Evolutionary conservation across 2,797 vertebrate genomes (phyloP), one percentile per base, ranked within the genome.

Genomic region (Periophthalmus magnuspinnatus): DNA sequence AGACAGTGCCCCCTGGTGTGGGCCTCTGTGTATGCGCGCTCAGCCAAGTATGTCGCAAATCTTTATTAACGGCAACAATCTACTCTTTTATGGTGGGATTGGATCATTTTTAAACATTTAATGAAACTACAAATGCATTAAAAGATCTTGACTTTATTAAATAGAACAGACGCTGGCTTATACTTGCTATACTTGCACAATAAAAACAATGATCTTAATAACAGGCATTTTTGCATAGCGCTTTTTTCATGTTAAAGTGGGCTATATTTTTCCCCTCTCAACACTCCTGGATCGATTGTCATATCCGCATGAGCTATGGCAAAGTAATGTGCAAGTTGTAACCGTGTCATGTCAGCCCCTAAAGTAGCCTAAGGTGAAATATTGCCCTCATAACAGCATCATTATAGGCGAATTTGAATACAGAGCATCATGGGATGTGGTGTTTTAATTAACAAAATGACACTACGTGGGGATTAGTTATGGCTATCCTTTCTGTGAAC

Each of bases 1-100:
- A 91, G 90, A 93, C 88, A 93, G 90, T 92, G 92, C 92, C 92
- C 92, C 92, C 92, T 93, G 89, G 89, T 91, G 92, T 88, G 84
- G 73, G 68, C 70, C 72, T 36, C 67, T 54, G 70, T 80, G 89
- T 78, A 92, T 87, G 90, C 82, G 79, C 67, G 78, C 56, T 67
- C 72, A 78, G 58, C 65, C 76, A 75, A 73, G 82, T 83, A 74
- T 86, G 78, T 56, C 75, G 76, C 83, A 59, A 73, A 81, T 83
- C 80, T 78, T 41, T 66, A 65, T 36, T 64, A 10, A 72, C 34
- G 76, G 38, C 1, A 70, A 60, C 33, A 34, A 58, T 58, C 16
- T 33, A 32, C 56, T 55, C 2, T 55, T 58, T 81, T 89, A 71
- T 63, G 80, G 71, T 22, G 21, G 16, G 57, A 60, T 66, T 55